Evolutionary conservation across 2,888 invertebrate species (phyloP).

Genomic region (Amblyteles armatorius): DNA sequence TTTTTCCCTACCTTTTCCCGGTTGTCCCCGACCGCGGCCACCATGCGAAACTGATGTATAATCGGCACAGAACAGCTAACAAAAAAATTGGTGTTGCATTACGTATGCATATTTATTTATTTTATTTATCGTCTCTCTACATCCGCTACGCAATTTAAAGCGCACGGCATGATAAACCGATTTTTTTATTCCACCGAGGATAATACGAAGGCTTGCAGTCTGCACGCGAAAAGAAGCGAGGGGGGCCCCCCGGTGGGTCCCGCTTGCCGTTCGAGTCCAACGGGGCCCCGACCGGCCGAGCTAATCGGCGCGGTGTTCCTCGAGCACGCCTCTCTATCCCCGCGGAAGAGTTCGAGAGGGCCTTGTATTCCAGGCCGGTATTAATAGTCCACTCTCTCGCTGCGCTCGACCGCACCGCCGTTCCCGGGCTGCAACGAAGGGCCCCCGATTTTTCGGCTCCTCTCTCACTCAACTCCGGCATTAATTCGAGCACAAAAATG

Average conservation of each 20-base stretch:
- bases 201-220: neutral
- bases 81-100: too few species aligned
- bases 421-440: constrained; percentile 32
- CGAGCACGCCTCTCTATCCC: constrained; percentile 75
- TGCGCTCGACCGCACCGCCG: constrained; percentile 33
- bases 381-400: constrained; percentile 60
- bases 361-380: constrained; percentile 43
- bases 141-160: neutral
- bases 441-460: constrained; percentile 42
- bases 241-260: constrained; percentile 66
- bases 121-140: neutral
- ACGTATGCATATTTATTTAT: neutral
- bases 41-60: too few species aligned
- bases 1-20: too few species aligned
- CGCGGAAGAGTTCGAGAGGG: constrained; percentile 58
- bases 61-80: too few species aligned
- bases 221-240: constrained; percentile 47
- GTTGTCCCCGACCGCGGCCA: too few species aligned
- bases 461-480: constrained; percentile 18
- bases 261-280: constrained; percentile 57
- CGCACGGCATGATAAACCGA: neutral
- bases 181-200: neutral
- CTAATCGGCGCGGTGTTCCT: constrained; percentile 78
- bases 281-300: constrained; percentile 69
- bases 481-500: constrained; percentile 38